phyloP scores from a whole-genome alignment of 2,888 invertebrate genomes.

The Pristionchus exspectatus region DNA sequence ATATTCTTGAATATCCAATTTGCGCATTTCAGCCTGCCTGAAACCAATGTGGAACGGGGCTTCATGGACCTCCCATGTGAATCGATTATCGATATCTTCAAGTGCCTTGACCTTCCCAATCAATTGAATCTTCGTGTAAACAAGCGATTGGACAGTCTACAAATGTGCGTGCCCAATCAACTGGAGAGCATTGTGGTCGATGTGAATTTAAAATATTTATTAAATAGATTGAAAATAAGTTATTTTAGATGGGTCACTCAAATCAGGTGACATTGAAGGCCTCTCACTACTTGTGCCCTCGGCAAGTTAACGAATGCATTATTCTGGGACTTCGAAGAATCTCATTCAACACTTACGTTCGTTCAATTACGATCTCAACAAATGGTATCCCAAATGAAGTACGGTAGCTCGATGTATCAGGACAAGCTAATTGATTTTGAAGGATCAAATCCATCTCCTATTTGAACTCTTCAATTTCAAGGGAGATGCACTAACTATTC shows the following conservation, averaged over 20 bases:
- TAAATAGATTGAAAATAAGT: no score
- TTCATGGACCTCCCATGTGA: background rate
- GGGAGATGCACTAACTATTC: background rate
- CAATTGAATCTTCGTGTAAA: background rate
- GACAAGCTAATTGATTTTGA: no score
- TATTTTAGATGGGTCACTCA: no score
- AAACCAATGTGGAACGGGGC: background rate
- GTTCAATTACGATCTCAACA: background rate
- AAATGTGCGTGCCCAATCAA: background rate
- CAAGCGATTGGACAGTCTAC: background rate
- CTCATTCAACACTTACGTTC: background rate
- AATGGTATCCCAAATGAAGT: background rate
- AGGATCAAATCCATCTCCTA: no score
- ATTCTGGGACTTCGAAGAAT: background rate
- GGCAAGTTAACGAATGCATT: no score
- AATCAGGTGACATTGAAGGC: no score
- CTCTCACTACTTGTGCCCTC: no score
- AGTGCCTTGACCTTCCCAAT: background rate
- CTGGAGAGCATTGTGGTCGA: background rate
- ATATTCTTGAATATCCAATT: no score
- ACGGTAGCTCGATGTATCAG: background rate
- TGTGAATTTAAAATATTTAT: background rate
- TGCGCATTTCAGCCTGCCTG: no score
- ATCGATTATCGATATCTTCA: background rate
- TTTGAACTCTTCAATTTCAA: background rate